Base-by-base conservation (phyloP, 2,113 vertebrate species). In the Lates calcarifer region DNA sequence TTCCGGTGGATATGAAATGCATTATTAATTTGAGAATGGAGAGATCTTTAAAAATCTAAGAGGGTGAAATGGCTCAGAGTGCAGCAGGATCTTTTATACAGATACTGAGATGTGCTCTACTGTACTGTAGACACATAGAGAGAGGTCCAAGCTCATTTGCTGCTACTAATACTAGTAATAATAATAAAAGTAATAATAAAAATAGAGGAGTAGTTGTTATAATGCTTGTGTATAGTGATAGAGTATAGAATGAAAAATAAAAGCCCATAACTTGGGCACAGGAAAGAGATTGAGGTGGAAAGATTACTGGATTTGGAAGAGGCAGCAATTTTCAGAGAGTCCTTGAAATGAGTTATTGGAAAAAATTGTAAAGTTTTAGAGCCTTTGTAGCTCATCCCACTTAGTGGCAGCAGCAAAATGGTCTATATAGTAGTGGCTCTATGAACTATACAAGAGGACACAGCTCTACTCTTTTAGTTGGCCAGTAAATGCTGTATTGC, bases 1-100 rank as follows among this genome's bases (percentile, higher is more conserved):
- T 74, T 83, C 62, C n/a, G 1, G 47, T 75, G 61, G 43, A 65
- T 28, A 45, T 64, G 29, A 71, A 74, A 91, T 93, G 65, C 70
- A 87, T 91, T 85, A 89, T 92, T 90, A 75, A 93, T 84, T 29
- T 49, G 66, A 70, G 78, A 82, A 73, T 64, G 29, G 62, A 90
- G 61, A 85, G 45, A 82, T 69, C 72, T 85, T 81, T 77, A 58
- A 85, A 76, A 82, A 74, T 55, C 70, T 69, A 60, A 82, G 70
- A 86, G 70, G 79, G 62, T 66, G 77, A 83, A 84, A 78, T 57
- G 64, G 68, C 79, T 83, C 11, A 3, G n/a, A 66, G 70, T 67
- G 78, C 74, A 74, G 60, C 7, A 47, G 72, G 75, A 84, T 87
- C 62, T 84, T 86, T 91, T 82, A 81, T 61, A 80, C 56, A 28